Conservation (phyloP, 1,140 invertebrate species). For the Cydia fagiglandana region DNA sequence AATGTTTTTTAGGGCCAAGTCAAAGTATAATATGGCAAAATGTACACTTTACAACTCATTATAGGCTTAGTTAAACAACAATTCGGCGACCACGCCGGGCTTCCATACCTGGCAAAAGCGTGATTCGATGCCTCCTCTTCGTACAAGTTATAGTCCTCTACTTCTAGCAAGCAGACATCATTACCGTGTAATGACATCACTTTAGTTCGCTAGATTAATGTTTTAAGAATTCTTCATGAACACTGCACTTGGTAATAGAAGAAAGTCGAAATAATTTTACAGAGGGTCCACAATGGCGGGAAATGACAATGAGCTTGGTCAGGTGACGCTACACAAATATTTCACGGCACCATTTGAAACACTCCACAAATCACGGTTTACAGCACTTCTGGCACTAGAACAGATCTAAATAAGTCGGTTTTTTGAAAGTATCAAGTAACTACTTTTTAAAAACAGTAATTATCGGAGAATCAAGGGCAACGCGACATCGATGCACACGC, state of each 20-base stretch:
- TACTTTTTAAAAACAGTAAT: slow-evolving; percentile 70
- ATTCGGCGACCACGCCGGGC: slow-evolving; percentile 69
- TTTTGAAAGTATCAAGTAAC: slow-evolving; percentile 48
- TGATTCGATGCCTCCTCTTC: slow-evolving; percentile 78
- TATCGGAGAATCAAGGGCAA: slow-evolving; percentile 71
- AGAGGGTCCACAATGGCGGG: slow-evolving; percentile 78
- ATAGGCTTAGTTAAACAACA: neutral
- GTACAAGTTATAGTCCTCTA: slow-evolving; percentile 78
- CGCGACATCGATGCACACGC: slow-evolving; percentile 67
- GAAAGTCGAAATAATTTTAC: slow-evolving; percentile 54
- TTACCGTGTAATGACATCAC: slow-evolving; percentile 79
- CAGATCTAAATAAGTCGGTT: slow-evolving; percentile 36
- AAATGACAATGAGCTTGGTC: slow-evolving; percentile 79
- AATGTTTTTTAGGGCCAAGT: slow-evolving; percentile 21
- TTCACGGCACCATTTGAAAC: slow-evolving; percentile 43
- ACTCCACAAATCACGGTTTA: slow-evolving; percentile 26
- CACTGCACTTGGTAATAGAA: slow-evolving; percentile 44
- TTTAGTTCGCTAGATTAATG: slow-evolving; percentile 55
- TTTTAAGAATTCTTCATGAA: slow-evolving; percentile 62
- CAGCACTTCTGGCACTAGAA: slow-evolving; percentile 5
- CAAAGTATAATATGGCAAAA: neutral
- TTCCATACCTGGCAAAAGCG: slow-evolving; percentile 74
- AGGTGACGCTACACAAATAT: slow-evolving; percentile 76
- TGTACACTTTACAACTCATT: neutral
- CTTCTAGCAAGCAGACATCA: slow-evolving; percentile 77